These are phyloP conservation scores for Mellilla xanthometata DNA, from an alignment of 2,888 invertebrate genomes.

Conservation along the genomic window DNA sequence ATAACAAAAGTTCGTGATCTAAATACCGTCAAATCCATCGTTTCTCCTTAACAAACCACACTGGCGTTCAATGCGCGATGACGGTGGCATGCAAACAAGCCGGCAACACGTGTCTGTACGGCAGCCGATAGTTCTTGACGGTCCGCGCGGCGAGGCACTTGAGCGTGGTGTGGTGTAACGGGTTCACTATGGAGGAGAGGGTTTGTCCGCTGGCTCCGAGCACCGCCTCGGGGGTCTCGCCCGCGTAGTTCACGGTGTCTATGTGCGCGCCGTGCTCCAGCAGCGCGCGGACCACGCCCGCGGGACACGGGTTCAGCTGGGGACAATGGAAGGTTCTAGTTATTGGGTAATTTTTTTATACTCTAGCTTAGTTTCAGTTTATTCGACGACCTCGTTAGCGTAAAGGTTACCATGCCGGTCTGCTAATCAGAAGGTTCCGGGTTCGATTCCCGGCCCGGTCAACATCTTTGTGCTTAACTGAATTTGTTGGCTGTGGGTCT, in stretches of 20 bases:
- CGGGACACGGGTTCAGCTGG: constrained; percentile 84
- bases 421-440: too few species aligned
- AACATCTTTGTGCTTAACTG: too few species aligned
- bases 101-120: constrained; percentile 83
- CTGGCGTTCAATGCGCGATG: constrained; percentile 70
- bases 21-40: too few species aligned
- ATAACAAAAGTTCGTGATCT: too few species aligned
- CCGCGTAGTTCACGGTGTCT: constrained; percentile 90
- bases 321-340: neutral
- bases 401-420: too few species aligned
- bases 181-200: constrained; percentile 87
- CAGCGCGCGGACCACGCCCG: constrained; percentile 87
- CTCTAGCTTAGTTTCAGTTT: too few species aligned
- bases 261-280: constrained; percentile 92
- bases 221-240: constrained; percentile 89
- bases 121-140: constrained; percentile 87
- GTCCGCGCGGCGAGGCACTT: constrained; percentile 93
- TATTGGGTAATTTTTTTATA: too few species aligned
- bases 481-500: too few species aligned
- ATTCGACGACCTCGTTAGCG: too few species aligned
- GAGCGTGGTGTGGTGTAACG: constrained; percentile 89
- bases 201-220: constrained; percentile 82
- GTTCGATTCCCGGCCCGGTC: too few species aligned
- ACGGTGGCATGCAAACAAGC: constrained; percentile 74
- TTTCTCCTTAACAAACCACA: too few species aligned